Evolutionary conservation across 2,888 invertebrate species (phyloP).

Genomic region (Biston betularia): DNA sequence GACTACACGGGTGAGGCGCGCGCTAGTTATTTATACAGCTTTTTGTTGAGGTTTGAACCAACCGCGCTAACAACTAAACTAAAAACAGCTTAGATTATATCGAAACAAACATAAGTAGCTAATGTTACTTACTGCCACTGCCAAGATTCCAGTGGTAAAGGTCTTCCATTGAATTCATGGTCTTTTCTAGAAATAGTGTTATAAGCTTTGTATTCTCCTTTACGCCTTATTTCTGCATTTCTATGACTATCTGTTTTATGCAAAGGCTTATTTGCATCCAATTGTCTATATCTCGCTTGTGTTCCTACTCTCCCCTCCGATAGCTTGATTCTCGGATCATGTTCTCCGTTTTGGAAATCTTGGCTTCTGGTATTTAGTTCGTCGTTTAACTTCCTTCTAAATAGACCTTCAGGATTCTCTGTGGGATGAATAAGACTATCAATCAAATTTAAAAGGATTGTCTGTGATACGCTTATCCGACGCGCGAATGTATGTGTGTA

Average conservation of each 20-base stretch:
- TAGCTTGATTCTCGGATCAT: slow-evolving; percentile 1
- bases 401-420: neutral
- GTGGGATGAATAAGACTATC: neutral
- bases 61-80: too few species aligned
- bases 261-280: neutral
- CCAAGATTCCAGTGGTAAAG: neutral
- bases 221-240: neutral
- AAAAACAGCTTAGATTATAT: too few species aligned
- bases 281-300: slow-evolving; percentile 1
- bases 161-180: neutral
- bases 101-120: too few species aligned
- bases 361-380: neutral
- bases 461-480: too few species aligned
- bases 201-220: slow-evolving; percentile 16
- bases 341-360: slow-evolving; percentile 9
- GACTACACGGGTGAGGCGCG: too few species aligned
- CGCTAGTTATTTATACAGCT: too few species aligned
- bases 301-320: neutral
- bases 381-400: neutral
- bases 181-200: neutral
- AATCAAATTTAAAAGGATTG: too few species aligned
- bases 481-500: too few species aligned
- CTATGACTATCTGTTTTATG: neutral
- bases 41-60: too few species aligned
- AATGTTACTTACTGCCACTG: neutral